Conservation (phyloP, 2,797 vertebrate genomes). For the Xerus rutilus region DNA sequence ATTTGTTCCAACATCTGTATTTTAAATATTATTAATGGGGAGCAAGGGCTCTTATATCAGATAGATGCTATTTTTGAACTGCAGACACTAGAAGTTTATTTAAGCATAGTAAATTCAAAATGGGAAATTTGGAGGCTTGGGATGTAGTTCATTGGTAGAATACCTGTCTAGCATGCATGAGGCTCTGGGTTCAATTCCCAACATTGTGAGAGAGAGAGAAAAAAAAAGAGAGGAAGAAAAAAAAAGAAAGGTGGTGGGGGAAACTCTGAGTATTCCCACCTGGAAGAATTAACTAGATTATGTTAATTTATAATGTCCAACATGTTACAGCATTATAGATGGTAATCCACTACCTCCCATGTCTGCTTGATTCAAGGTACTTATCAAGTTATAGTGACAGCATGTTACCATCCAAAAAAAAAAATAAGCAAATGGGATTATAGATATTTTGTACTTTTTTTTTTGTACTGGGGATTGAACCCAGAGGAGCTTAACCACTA, state of each 20-base stretch:
- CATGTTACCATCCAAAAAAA: neutral
- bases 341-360: neutral
- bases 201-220: neutral
- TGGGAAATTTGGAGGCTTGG: neutral
- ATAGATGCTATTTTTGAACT: neutral
- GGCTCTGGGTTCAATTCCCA: neutral
- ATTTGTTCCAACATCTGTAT: neutral
- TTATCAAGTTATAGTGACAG: neutral
- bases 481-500: no score
- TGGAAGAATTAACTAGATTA: neutral
- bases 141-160: neutral
- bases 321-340: neutral
- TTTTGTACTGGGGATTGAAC: no score
- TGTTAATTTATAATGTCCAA: neutral
- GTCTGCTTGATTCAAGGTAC: neutral
- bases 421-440: neutral
- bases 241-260: no score
- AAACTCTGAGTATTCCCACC: neutral
- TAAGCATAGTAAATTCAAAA: slow-evolving; percentile 3
- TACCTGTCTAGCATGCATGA: neutral
- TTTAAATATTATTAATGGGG: neutral
- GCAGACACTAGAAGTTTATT: neutral
- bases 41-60: neutral
- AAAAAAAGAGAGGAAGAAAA: no score
- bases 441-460: neutral